Conservation (phyloP, 2,888 invertebrate species). For the Rhogogaster chlorosoma region DNA sequence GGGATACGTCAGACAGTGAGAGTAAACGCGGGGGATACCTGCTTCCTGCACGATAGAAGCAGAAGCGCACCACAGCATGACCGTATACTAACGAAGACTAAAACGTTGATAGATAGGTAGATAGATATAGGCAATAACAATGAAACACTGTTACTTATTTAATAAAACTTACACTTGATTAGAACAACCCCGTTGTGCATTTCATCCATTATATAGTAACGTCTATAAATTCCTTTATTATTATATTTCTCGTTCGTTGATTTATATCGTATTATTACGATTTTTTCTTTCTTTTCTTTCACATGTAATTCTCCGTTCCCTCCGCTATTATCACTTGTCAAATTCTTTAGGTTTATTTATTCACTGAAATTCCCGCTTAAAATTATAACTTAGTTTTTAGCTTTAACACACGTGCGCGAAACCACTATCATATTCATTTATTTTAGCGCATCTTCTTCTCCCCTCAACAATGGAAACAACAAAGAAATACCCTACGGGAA, state of each 20-base stretch:
- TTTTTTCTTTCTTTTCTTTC: background rate
- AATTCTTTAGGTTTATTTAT: background rate
- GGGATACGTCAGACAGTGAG: conserved; percentile 37
- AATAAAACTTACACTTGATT: conserved; percentile 84
- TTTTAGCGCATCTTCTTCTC: conserved; percentile 17
- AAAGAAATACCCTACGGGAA: conserved; percentile 44
- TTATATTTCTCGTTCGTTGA: background rate
- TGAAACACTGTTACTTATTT: background rate
- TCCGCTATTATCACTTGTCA: background rate
- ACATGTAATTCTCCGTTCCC: background rate
- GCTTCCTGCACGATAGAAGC: conserved; percentile 46
- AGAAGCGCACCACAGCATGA: conserved; percentile 43
- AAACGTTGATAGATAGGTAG: background rate
- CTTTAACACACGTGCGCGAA: conserved; percentile 47
- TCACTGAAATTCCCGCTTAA: background rate
- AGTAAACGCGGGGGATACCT: conserved; percentile 37
- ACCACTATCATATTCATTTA: conserved; percentile 35
- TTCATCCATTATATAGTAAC: conserved; percentile 82
- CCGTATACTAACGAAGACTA: background rate
- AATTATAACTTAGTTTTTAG: background rate
- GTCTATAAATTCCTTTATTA: conserved; percentile 65
- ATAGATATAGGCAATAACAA: background rate
- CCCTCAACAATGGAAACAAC: conserved; percentile 41
- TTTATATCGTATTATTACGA: background rate
- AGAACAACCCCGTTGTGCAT: conserved; percentile 86